Base-by-base conservation (phyloP, 2,888 invertebrate genomes). In the Parapristionchus giblindavisi region DNA sequence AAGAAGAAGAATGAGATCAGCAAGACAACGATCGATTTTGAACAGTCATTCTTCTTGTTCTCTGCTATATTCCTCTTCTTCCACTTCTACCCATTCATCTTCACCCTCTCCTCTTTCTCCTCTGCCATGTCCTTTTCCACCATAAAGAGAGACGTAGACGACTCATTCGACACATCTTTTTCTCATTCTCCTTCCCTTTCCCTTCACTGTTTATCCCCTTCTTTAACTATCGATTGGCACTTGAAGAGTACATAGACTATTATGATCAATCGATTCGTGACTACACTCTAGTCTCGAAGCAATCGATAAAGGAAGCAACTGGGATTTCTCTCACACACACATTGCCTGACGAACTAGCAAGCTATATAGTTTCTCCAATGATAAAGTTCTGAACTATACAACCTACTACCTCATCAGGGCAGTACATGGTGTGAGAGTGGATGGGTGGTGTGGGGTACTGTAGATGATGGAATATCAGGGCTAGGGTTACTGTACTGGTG, bases 381-480 rank as follows among this genome's bases (percentile, higher is more conserved):
- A 89, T 93, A 94, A 93, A 93, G 92, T 94, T 92, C 93, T 92
- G 92, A 93, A 94, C 94, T 94, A 94, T 94, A 95, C 94, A 94
- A 94, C 94, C 94, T 94, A 94, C 95, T 95, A 95, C 94, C 94
- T 95, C 95, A 94, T 91, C 93, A 91, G 84, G 88, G 65, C 58
- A 60, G 51, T 32, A 21, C 27, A 38, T 11, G n/a, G 38, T n/a
- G 36, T 24, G 8, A 52, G 32, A 38, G 65, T 29, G 29, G 2
- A 8, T 21, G 29, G 65, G 32, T 21, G 48, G 48, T 11, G 21
- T 11, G 48, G 48, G 11, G 11, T 48, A 48, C 48, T 11, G 48
- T 48, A 48, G n/a, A n/a, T n/a, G n/a, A n/a, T n/a, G n/a, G 48
- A 48, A 17, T 21, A 14, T 14, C 48, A 17, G 48, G 48, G 48